phyloP scores from a whole-genome alignment of 2,888 invertebrate genomes.

The Heliconius charithonia region DNA sequence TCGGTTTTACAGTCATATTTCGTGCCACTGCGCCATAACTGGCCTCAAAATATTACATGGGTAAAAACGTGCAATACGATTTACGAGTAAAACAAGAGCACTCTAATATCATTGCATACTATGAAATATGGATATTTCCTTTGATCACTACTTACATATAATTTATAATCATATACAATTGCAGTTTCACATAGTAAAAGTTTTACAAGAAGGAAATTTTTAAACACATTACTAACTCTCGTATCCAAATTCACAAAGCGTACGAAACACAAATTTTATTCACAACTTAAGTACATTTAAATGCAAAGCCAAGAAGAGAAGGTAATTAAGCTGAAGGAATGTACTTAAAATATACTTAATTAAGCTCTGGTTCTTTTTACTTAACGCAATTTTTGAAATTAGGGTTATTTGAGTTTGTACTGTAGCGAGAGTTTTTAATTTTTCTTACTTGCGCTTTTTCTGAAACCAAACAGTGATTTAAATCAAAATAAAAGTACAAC shows the following conservation, averaged over 20 bases:
- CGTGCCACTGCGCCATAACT: too few relatives aligned
- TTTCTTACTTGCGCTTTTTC: conserved; percentile 1
- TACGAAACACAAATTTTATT: conserved; percentile 70
- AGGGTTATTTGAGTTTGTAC: conserved; percentile 14
- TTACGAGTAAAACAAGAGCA: too few relatives aligned
- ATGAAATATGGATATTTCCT: too few relatives aligned
- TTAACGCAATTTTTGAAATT: conserved; percentile 29
- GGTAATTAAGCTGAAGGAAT: conserved; percentile 73
- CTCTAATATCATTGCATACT: too few relatives aligned
- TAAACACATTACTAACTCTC: conserved; percentile 45
- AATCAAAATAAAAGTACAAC: not conserved
- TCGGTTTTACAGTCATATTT: too few relatives aligned
- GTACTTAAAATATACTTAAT: conserved; percentile 70
- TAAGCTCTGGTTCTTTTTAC: conserved; percentile 51
- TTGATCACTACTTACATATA: too few relatives aligned
- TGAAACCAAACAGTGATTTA: not conserved
- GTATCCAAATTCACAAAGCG: conserved; percentile 54
- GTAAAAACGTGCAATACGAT: too few relatives aligned
- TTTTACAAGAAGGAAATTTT: conserved; percentile 25
- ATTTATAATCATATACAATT: conserved; percentile 1
- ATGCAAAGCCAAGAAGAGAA: conserved; percentile 72
- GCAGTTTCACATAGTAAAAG: not conserved
- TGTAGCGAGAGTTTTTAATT: conserved; percentile 8
- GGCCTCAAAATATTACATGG: too few relatives aligned
- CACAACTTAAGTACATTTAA: conserved; percentile 75